Evolutionary conservation across 2,888 invertebrate genomes (phyloP), one percentile per base, ranked within the genome.

Genomic region (Pasiphila rectangulata): DNA sequence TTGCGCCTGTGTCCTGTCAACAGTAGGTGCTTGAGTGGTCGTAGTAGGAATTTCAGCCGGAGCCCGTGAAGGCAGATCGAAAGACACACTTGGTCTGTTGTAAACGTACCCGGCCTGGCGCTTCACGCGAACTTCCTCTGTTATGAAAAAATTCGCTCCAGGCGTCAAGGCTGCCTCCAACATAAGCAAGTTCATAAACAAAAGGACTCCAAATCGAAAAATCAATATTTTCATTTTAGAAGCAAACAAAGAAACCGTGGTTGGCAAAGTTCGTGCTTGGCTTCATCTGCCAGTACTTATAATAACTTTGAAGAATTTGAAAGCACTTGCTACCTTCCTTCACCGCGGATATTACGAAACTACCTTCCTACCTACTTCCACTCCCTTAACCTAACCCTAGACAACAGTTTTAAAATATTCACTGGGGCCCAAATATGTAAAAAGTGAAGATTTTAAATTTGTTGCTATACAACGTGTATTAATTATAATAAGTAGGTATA

Each of bases 91-190:
- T 47, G 88, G 88, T 58, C 65, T 79, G 44, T 83, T 68, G 57
- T 88, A 88, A 65, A 81, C 75, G 69, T 88, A 88, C 72, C 88
- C 88, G 46, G 72, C 77, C 69, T 88, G 84, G 1, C 87, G 78
- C 55, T 72, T 75, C 34, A 71, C 64, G 36, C 85, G 80, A 48
- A 64, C 45, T 10, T 55, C 52, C 38, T 58, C 48, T 21, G 57
- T 48, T 37, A 54, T 34, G 41, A 57, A 54, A 32, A 54, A 41
- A 46, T 56, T 48, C 4, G 54, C 41, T 19, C 45, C 46, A 5
- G 20, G 38, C n/a, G 20, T 46, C 9, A 45, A n/a, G n/a, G 48
- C 30, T 36, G 41, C 25, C 24, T 47, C 51, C 36, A 51, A 53
- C 36, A 50, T 53, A 10, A 67, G 40, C 27, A 72, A 20, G 12